These are phyloP conservation scores for Drepanosiphum platanoidis DNA, from an alignment of 2,888 invertebrate genomes.

Conservation along the genomic window DNA sequence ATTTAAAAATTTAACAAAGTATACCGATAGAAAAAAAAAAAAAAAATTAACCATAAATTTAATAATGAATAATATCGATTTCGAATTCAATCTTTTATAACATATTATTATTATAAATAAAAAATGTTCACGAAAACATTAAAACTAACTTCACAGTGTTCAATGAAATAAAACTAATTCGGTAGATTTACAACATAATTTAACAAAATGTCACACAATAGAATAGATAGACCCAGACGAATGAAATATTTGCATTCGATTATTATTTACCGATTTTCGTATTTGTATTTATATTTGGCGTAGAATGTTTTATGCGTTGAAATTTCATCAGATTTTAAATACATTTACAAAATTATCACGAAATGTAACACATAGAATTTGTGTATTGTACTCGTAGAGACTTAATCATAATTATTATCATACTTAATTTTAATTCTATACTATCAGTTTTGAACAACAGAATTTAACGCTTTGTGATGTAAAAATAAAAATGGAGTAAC, in stretches of 20 bases:
- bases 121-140: background rate
- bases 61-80: background rate
- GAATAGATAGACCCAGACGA: background rate
- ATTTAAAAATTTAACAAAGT: background rate
- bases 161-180: conserved; percentile 8
- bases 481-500: conserved; percentile 45
- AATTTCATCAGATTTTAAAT: no score
- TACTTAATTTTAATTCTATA: conserved; percentile 2
- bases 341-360: no score
- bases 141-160: background rate
- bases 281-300: background rate
- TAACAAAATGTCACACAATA: background rate
- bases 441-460: conserved; percentile 3
- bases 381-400: background rate
- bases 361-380: no score
- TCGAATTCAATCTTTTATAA: background rate
- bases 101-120: no score
- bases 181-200: background rate
- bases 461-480: conserved; percentile 42
- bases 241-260: background rate
- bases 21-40: no score
- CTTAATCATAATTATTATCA: no score
- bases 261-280: no score
- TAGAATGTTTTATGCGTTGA: background rate
- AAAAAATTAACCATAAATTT: background rate